phyloP scores from a whole-genome alignment of 2,888 invertebrate genomes.

The Disparrhopalites patrizii region DNA sequence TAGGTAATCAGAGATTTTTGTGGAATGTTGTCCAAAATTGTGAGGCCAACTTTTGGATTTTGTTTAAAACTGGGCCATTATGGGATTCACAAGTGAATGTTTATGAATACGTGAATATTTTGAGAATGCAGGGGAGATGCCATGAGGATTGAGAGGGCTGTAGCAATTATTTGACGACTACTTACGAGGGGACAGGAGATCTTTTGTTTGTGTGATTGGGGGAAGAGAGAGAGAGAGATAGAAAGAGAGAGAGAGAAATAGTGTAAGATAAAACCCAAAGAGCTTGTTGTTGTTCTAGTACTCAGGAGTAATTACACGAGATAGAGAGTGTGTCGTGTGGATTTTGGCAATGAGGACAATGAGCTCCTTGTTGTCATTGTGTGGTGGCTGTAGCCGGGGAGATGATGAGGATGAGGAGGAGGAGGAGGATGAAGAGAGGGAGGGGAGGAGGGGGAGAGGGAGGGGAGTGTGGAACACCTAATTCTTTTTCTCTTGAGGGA shows the following conservation, averaged over 20 bases:
- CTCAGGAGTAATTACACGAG: not conserved
- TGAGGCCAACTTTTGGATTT: too few relatives aligned
- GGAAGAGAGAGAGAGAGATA: not conserved
- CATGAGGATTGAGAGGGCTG: too few relatives aligned
- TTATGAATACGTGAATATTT: too few relatives aligned
- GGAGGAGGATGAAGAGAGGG: not conserved
- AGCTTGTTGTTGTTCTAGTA: not conserved
- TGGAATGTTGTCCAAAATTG: too few relatives aligned
- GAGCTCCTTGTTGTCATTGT: constrained; percentile 12
- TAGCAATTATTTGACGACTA: constrained; percentile 17
- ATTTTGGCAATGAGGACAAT: constrained; percentile 12
- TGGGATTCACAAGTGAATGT: too few relatives aligned
- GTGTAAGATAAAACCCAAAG: too few relatives aligned
- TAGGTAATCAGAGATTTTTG: too few relatives aligned
- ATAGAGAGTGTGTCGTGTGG: not conserved
- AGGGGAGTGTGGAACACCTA: constrained; percentile 11
- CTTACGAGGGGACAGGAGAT: too few relatives aligned
- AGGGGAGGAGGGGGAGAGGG: not conserved
- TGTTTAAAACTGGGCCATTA: too few relatives aligned
- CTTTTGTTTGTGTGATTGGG: not conserved
- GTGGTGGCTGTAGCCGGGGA: not conserved
- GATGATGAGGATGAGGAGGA: not conserved
- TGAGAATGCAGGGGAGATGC: too few relatives aligned
- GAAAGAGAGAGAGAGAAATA: not conserved
- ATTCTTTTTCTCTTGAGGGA: constrained; percentile 5